phyloP scores from a whole-genome alignment of 2,888 invertebrate species.

The Amphimallon solstitiale region DNA sequence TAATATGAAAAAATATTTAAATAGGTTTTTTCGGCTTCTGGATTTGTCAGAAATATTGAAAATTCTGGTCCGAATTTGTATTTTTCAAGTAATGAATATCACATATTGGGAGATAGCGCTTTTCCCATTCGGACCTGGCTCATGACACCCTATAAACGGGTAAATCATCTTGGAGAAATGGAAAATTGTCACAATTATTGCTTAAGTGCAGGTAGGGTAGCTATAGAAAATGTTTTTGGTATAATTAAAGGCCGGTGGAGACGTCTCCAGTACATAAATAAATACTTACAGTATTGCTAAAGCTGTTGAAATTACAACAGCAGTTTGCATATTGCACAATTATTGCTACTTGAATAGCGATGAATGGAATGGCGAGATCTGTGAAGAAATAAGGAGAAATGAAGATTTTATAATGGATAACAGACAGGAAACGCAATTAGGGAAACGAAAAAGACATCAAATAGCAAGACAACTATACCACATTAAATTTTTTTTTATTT shows the following conservation, averaged over 20 bases:
- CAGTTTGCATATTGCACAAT: constrained; percentile 32
- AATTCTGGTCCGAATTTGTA: background rate
- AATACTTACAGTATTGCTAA: no score
- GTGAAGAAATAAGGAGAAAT: background rate
- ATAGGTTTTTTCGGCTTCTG: background rate
- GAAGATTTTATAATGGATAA: background rate
- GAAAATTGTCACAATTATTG: constrained; percentile 5
- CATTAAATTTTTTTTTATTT: no score
- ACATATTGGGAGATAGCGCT: background rate
- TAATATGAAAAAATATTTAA: no score
- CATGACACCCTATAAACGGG: constrained; percentile 2
- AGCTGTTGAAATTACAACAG: constrained; percentile 31
- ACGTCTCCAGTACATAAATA: constrained; percentile 20
- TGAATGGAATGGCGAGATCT: constrained; percentile 4
- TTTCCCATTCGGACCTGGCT: background rate
- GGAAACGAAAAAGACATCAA: background rate
- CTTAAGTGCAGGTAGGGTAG: background rate
- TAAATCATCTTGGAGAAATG: background rate
- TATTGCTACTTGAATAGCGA: constrained; percentile 35
- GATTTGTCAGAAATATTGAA: background rate
- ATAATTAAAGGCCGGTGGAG: constrained; percentile 31
- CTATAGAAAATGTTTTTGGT: constrained; percentile 34
- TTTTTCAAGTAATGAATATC: background rate
- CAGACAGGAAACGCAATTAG: background rate
- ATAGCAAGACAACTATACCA: no score